Evolutionary conservation across 2,113 vertebrate species (phyloP).

Genomic region (Eclectus roratus): DNA sequence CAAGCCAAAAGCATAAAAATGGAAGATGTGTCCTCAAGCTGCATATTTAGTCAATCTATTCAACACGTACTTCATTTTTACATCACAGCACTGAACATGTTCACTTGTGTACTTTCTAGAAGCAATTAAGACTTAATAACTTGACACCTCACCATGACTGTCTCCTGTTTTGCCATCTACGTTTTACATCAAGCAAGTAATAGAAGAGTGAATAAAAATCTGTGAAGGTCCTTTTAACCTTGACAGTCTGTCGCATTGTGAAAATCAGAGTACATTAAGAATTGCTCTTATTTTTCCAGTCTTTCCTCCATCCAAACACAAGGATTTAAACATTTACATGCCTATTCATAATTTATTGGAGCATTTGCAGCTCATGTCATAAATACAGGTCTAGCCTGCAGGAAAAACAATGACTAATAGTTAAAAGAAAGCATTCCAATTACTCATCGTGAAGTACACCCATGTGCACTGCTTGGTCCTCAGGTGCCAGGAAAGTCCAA

Average conservation of each 20-base stretch:
- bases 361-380: conserved; percentile 8
- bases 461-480: not conserved
- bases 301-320: conserved; percentile 25
- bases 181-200: not conserved
- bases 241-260: not conserved
- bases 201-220: conserved; percentile 4
- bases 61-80: not conserved
- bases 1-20: not conserved
- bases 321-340: conserved; percentile 26
- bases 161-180: not conserved
- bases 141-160: not conserved
- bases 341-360: conserved; percentile 54
- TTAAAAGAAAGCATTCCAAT: conserved; percentile 42
- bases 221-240: conserved; percentile 28
- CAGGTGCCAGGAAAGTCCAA: not conserved
- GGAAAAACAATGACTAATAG: conserved; percentile 53
- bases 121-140: conserved; percentile 33
- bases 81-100: not conserved
- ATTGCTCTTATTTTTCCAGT: not conserved
- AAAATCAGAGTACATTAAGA: conserved; percentile 7
- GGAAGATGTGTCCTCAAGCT: not conserved
- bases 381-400: conserved; percentile 41
- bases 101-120: not conserved
- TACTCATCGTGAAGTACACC: conserved; percentile 27
- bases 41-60: not conserved